Evolutionary conservation across 2,888 invertebrate species (phyloP), one percentile per base, ranked within the genome.

Genomic region (Synergus gifuensis): DNA sequence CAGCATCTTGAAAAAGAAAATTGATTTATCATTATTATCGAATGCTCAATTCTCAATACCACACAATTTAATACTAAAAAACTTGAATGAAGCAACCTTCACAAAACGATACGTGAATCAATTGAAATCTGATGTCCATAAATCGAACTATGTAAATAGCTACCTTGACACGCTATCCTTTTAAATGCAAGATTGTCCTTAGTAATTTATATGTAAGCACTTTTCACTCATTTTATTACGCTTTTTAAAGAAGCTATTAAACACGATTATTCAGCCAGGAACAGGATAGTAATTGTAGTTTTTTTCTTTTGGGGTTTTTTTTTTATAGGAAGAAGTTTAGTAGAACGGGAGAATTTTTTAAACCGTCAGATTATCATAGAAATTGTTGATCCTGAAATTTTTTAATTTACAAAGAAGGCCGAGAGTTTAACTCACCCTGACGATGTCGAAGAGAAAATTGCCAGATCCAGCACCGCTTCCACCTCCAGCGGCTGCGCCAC

Each of bases 401-500:
- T 36, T 16, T 49, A 7, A 28, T 40, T 40, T 58, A 36, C 1
- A 64, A 28, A 9, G 14, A 28, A 28, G 40, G 16, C 67, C 44
- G 77, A 44, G 18, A 12, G 22, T 73, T 46, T 46, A 82, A 94
- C 96, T 96, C 94, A 97, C 97, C 94, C 97, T 94, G 92, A 97
- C 96, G 91, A 97, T 95, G 93, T 97, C 97, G 93, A 97, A 97
- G 86, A 97, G 94, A 94, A 97, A 97, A 93, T 97, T 97, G 83
- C 97, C 97, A 76, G 97, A 97, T 78, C 96, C 97, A 84, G 96
- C 96, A 14, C 92, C 92, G 83, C 93, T 90, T 62, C 92, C 92
- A 58, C 89, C 91, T n/a, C 91, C 92, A 79, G 91, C 92, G 73
- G 94, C 94, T 63, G 87, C 83, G 28, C 88, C 89, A 78, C 81